A percentile compares a stretch with the other conserved stretches of the same genome.
Evolutionary conservation across 2,888 invertebrate genomes (phyloP).

Genomic region (Campoletis raptor): DNA sequence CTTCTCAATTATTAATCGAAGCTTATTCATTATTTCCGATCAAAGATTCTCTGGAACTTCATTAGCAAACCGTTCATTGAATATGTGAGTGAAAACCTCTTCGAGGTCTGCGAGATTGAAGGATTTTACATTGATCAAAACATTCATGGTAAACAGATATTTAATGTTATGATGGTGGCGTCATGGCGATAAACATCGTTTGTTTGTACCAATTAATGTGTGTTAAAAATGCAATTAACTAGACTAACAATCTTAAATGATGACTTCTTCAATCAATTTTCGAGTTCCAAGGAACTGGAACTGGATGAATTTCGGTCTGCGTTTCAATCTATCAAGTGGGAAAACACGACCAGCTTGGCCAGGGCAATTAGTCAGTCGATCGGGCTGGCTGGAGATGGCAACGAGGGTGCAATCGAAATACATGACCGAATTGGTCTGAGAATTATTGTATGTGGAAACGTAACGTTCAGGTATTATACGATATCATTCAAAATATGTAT

Average conservation of each 20-base stretch:
- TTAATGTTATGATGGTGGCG: too few species aligned
- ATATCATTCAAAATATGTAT: slow-evolving; percentile 5
- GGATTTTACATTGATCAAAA: too few species aligned
- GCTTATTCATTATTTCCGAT: not conserved
- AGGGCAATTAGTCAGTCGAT: slow-evolving; percentile 63
- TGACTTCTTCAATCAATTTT: not conserved
- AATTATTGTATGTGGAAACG: slow-evolving; percentile 61
- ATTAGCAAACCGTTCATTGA: not conserved
- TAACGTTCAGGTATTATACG: slow-evolving; percentile 37
- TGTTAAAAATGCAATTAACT: not conserved
- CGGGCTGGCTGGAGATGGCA: slow-evolving; percentile 35
- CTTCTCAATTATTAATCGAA: not conserved
- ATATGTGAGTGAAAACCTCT: not conserved
- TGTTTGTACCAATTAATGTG: not conserved
- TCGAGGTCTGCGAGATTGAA: too few species aligned
- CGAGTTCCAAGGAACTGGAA: not conserved
- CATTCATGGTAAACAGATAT: too few species aligned
- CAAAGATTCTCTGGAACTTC: not conserved
- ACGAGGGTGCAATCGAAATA: slow-evolving; percentile 50
- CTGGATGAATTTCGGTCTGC: not conserved
- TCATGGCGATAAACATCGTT: not conserved
- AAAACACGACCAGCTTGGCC: slow-evolving; percentile 31
- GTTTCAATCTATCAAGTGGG: slow-evolving; percentile 26
- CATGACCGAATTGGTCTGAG: slow-evolving; percentile 50
- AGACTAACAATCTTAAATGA: not conserved